Base-by-base conservation (phyloP, 2,113 vertebrate species). In the Pterophyllum scalare region DNA sequence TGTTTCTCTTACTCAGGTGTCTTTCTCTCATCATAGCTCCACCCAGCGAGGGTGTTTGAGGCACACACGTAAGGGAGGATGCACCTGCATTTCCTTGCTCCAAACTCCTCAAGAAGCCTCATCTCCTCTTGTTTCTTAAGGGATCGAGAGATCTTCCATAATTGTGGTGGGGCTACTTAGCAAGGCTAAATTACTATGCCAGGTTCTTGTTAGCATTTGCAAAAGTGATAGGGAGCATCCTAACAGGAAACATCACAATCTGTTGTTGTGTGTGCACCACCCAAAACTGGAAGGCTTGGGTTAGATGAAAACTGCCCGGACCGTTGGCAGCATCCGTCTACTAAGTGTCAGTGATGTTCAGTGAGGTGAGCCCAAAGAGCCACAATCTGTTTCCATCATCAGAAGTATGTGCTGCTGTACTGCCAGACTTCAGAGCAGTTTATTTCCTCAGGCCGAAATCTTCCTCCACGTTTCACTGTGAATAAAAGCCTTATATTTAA, bases 401-500 rank as follows among this genome's bases (percentile, higher is more conserved):
- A 17, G 40, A 13, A 13, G 13, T 46, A 46, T 46, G 10, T 15
- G 24, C 65, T 10, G 19, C 43, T 52, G 43, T 70, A 20, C 65
- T 24, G 20, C 3, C 65, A 70, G 65, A 72, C 65, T 52, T 52
- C 24, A 52, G 46, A 72, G 46, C 31, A n/a, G 19, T 72, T 54
- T 26, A 13, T 72, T 72, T 72, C 6, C 43, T 31, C 24, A 72
- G 65, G 43, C 65, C 12, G 24, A 5, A 72, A 52, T 31, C 43
- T 12, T 72, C 10, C 43, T 52, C 24, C 1, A 4, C 1, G 1
- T 28, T 70, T 70, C 43, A 49, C 43, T 17, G 4, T 52, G 65
- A 72, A 72, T 52, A 72, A 72, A 72, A 72, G 40, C 24, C 52
- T 52, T 72, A 33, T 56, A 54, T 54, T 72, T 22, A 54, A 19